Evolutionary conservation across 1,140 invertebrate species (phyloP), one percentile per base, ranked within the genome.

Genomic region (Saxidomus purpurata): DNA sequence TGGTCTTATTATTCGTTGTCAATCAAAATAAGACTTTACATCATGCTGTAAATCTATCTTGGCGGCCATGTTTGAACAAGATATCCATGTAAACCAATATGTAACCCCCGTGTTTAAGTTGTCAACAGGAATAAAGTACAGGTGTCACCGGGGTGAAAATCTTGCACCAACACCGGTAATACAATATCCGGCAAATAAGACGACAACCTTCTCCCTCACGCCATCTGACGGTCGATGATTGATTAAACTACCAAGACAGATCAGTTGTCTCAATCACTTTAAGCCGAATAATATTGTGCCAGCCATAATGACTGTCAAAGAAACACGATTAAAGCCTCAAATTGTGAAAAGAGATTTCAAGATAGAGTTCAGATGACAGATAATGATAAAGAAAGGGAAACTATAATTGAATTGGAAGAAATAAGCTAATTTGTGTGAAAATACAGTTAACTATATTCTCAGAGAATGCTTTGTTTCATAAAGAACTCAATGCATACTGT

Each of bases 91-190:
- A 87, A 87, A 87, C 85, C 85, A 87, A 87, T 87, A 87, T 87
- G 85, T 87, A 87, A 87, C 85, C 85, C 83, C 85, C 85, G 52
- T 87, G 85, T 87, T 87, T 77, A 87, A 79, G 74, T 87, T 87
- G 85, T 87, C 85, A 55, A 87, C 85, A 79, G 52, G 85, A 55
- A 55, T 79, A 79, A 59, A 87, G 71, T 79, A 87, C 85, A 87
- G 85, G 85, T 87, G 85, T 87, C 85, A 87, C 34, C 47, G 55
- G 85, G 85, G 85, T 79, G 69, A 87, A 77, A 43, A 74, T 79
- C 52, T 87, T 87, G 85, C 76, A 79, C 52, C 36, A 47, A 79
- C 69, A 63, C 71, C 76, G 71, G 85, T 87, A 87, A 87, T 63
- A 87, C 85, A 87, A 87, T 87, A 87, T 87, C 85, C 85, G 71